A percentile compares a stretch with the other conserved stretches of the same genome.
These are phyloP conservation scores for Saxicola maurus DNA, from an alignment of 2,797 vertebrate species.

Conservation along the genomic window DNA sequence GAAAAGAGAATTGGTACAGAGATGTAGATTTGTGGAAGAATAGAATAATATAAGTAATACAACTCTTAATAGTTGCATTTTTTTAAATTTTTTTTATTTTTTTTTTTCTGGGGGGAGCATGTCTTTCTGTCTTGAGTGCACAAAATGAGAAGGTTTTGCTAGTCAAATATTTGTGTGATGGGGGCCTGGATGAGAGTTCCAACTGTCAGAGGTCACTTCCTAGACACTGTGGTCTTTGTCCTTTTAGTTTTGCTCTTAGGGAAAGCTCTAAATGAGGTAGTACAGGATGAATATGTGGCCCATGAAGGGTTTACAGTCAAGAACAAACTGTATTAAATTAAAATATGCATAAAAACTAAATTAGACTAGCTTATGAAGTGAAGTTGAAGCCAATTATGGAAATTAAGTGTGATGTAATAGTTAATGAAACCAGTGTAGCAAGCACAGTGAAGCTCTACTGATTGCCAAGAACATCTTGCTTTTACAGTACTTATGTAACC, in stretches of 20 bases:
- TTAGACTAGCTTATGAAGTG: constrained; percentile 57
- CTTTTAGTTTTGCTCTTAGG: constrained; percentile 3
- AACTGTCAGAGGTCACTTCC: background rate
- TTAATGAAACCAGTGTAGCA: constrained; percentile 66
- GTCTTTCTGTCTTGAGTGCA: background rate
- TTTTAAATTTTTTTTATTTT: background rate
- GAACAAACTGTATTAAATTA: constrained; percentile 41
- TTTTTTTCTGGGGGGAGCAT: background rate
- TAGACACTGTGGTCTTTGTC: constrained; percentile 28
- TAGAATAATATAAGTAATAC: background rate
- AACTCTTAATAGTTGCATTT: background rate
- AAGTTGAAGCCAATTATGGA: constrained; percentile 66
- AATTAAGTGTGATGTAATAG: constrained; percentile 68
- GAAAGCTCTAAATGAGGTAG: constrained; percentile 22
- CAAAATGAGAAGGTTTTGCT: background rate
- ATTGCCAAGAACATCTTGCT: constrained; percentile 61
- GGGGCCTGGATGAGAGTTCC: background rate
- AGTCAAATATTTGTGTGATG: background rate
- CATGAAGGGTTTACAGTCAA: constrained; percentile 34
- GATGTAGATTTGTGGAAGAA: background rate
- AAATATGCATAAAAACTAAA: constrained; percentile 58
- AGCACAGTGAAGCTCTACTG: constrained; percentile 32
- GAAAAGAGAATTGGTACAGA: background rate
- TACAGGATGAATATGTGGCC: constrained; percentile 4
- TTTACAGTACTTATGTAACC: constrained; percentile 52